Evolutionary conservation across 2,888 invertebrate species (phyloP).

Genomic region (Cacoxenus indagator): DNA sequence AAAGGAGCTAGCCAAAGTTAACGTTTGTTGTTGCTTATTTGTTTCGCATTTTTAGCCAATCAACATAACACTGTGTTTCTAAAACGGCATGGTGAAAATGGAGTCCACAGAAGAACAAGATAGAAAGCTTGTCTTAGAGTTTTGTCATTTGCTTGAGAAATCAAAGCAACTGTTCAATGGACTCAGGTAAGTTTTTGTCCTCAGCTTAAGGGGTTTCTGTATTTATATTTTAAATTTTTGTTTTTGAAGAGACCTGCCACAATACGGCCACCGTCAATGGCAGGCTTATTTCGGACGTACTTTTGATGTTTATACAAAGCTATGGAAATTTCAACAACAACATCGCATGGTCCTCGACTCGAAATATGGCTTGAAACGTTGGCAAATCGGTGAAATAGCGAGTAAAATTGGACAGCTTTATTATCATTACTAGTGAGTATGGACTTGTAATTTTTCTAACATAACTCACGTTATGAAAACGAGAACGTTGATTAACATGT

Average conservation of each 20-base stretch:
- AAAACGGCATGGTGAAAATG: conserved; percentile 79
- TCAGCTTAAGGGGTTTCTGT: not conserved
- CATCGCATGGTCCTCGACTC: conserved; percentile 91
- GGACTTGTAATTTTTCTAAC: too few relatives aligned
- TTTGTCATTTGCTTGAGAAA: conserved; percentile 95
- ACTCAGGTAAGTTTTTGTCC: conserved; percentile 77
- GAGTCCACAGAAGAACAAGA: conserved; percentile 88
- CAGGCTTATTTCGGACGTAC: conserved; percentile 97
- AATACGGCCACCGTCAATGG: conserved; percentile 98
- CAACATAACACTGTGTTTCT: conserved; percentile 67
- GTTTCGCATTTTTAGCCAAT: conserved; percentile 58
- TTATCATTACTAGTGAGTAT: conserved; percentile 96
- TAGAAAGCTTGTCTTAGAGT: conserved; percentile 93
- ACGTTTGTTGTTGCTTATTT: conserved; percentile 26
- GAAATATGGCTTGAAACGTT: conserved; percentile 94
- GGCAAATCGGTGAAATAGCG: conserved; percentile 99
- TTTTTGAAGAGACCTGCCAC: conserved; percentile 89
- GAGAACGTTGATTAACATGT: not conserved
- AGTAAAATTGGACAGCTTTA: conserved; percentile 98
- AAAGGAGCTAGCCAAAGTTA: too few relatives aligned
- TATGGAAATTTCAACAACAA: conserved; percentile 99
- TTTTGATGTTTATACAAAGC: conserved; percentile 96
- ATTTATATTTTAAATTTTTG: conserved; percentile 1
- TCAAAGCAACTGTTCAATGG: conserved; percentile 98
- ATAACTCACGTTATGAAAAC: too few relatives aligned